A percentile compares a stretch with the other conserved stretches of the same genome.
Conservation (phyloP, 2,113 vertebrate species). For the Calypte anna region DNA sequence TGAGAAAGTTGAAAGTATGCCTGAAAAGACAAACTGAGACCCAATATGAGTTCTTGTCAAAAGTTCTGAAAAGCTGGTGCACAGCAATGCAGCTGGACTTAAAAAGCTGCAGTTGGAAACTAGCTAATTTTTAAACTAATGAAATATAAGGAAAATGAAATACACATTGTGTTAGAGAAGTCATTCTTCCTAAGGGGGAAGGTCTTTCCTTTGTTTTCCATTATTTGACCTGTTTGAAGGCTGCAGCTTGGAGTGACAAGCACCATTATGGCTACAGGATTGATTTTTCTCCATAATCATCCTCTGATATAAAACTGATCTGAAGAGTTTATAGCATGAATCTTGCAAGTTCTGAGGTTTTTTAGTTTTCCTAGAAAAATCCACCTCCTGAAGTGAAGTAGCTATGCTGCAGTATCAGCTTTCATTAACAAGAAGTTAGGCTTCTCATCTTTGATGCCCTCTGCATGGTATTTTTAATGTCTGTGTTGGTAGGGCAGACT, state of each 20-base stretch:
- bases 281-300: neutral
- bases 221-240: neutral
- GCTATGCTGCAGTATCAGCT: neutral
- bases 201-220: neutral
- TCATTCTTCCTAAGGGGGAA: neutral
- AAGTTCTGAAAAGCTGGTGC: neutral
- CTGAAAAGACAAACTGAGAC: neutral
- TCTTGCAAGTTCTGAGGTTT: neutral
- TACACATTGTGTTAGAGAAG: neutral
- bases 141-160: neutral
- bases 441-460: neutral
- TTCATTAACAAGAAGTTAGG: neutral
- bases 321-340: neutral
- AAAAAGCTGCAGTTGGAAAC: neutral
- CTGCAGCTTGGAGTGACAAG: neutral
- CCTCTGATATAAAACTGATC: neutral
- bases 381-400: neutral
- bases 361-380: neutral
- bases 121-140: neutral
- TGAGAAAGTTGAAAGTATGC: neutral
- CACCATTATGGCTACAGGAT: neutral
- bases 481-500: neutral
- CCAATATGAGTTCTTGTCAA: accelerated
- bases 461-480: neutral
- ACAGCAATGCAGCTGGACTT: neutral